A percentile compares a stretch with the other conserved stretches of the same genome.
These are phyloP conservation scores for Diplazon laetatorius DNA, from an alignment of 2,888 invertebrate species.

Conservation along the genomic window DNA sequence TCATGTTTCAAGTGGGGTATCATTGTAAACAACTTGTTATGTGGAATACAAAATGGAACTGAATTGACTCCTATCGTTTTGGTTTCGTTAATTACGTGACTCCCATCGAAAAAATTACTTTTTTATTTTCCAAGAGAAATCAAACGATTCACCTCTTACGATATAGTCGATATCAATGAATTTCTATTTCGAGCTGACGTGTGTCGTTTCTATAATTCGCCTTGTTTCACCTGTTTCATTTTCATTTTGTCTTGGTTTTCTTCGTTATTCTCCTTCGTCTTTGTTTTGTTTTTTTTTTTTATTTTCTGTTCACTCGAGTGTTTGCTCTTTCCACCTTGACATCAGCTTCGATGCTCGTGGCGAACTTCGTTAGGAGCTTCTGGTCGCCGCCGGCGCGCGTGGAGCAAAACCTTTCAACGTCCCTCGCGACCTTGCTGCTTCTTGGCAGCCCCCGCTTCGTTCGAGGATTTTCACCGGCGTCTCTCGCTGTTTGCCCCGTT, in stretches of 20 bases:
- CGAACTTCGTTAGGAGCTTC: slow-evolving; percentile 42
- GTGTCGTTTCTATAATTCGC: neutral
- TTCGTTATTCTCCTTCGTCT: no score
- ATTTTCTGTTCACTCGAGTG: slow-evolving; percentile 21
- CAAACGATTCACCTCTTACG: neutral
- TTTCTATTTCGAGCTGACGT: neutral
- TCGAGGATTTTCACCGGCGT: slow-evolving; percentile 1
- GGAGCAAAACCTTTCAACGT: slow-evolving; percentile 34
- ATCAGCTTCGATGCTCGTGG: slow-evolving; percentile 5
- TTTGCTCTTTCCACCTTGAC: slow-evolving; percentile 17
- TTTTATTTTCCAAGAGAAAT: no score
- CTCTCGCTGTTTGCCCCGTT: slow-evolving; percentile 60
- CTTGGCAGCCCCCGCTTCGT: slow-evolving; percentile 16
- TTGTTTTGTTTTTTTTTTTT: neutral
- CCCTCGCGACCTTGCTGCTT: slow-evolving; percentile 30
- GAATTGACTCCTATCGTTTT: no score
- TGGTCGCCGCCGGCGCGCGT: slow-evolving; percentile 42
- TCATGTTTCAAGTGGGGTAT: no score
- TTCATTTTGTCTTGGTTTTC: neutral
- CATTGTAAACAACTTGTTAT: no score
- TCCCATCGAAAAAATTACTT: no score
- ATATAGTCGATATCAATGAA: no score
- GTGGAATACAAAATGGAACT: no score
- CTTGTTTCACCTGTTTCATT: neutral
- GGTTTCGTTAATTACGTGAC: no score